These are phyloP conservation scores for Cyphomyrus plagiostoma DNA, from an alignment of 2,113 vertebrate species.

Conservation along the genomic window DNA sequence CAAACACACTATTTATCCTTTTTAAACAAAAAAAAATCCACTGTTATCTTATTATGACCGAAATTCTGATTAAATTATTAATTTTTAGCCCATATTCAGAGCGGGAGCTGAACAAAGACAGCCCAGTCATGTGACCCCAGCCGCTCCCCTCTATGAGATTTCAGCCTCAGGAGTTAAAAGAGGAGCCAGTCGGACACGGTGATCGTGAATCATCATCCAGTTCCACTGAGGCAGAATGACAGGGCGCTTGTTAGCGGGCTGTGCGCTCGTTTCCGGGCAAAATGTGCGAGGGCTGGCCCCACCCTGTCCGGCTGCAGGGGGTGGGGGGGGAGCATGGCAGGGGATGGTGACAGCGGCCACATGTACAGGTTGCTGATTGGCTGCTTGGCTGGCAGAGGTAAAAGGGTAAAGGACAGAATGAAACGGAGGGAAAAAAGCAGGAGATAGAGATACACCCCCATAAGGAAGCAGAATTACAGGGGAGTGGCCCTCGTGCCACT, in stretches of 20 bases:
- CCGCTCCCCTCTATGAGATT: neutral
- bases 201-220: neutral
- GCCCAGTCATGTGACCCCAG: neutral
- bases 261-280: neutral
- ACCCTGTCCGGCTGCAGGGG: neutral
- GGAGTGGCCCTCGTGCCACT: neutral
- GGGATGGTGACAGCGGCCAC: neutral
- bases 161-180: neutral
- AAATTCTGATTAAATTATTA: constrained; percentile 1
- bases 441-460: neutral
- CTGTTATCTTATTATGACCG: neutral
- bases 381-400: neutral
- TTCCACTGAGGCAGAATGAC: neutral
- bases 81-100: neutral
- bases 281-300: neutral
- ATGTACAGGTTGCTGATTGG: neutral
- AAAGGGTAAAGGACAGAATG: neutral
- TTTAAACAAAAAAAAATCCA: neutral
- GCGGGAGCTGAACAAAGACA: neutral
- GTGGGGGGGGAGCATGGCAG: neutral
- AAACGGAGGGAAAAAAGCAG: neutral
- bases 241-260: neutral
- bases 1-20: neutral
- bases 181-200: neutral
- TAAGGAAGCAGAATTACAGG: neutral